phyloP scores from a whole-genome alignment of 2,113 vertebrate genomes.

The Poeciliopsis retropinna region DNA sequence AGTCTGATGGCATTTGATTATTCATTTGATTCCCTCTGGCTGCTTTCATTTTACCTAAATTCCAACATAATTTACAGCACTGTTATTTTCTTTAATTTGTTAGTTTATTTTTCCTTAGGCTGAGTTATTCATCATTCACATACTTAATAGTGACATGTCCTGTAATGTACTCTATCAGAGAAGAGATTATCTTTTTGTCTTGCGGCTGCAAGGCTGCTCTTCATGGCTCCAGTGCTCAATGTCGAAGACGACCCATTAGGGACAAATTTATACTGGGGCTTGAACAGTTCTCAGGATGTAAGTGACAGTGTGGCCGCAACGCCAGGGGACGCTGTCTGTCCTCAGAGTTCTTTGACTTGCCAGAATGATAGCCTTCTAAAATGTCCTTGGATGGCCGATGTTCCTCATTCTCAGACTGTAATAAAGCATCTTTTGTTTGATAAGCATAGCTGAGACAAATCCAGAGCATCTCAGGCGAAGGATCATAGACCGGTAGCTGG shows the following conservation, averaged over 20 bases:
- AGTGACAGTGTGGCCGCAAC: constrained; percentile 54
- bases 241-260: constrained; percentile 33
- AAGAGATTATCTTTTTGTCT: not conserved
- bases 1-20: no score
- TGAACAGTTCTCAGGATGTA: constrained; percentile 42
- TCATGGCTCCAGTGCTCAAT: constrained; percentile 34
- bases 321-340: constrained; percentile 71
- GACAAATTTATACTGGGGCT: constrained; percentile 31
- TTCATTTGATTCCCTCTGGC: no score
- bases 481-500: constrained; percentile 29
- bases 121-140: no score
- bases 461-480: constrained; percentile 44
- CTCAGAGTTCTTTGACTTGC: constrained; percentile 40
- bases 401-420: constrained; percentile 44
- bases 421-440: constrained; percentile 67
- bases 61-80: no score
- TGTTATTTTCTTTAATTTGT: no score
- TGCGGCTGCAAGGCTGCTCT: not conserved
- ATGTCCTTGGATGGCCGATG: constrained; percentile 38
- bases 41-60: no score
- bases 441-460: constrained; percentile 52
- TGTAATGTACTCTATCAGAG: no score
- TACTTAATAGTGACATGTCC: no score
- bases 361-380: constrained; percentile 60
- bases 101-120: no score